phyloP scores from a whole-genome alignment of 2,113 vertebrate genomes.

The Steatornis caripensis region DNA sequence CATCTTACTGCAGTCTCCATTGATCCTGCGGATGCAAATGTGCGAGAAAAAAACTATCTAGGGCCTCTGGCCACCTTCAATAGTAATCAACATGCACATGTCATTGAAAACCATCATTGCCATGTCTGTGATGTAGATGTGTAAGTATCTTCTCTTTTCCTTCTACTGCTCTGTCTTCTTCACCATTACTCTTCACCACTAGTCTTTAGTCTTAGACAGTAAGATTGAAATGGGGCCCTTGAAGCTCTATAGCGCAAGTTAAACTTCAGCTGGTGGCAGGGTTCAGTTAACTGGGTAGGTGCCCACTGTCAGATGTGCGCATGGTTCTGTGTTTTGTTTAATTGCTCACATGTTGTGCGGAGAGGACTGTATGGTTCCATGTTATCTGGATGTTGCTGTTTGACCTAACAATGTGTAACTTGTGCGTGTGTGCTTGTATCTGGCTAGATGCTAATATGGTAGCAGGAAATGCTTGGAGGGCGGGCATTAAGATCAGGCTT shows the following conservation, averaged over 20 bases:
- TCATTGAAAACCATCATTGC: slow-evolving; percentile 97
- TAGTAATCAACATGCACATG: slow-evolving; percentile 86
- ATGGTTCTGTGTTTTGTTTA: neutral
- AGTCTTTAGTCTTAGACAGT: neutral
- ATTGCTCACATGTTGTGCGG: neutral
- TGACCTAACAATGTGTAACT: neutral
- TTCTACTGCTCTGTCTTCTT: neutral
- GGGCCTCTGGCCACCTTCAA: slow-evolving; percentile 85
- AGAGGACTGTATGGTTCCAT: neutral
- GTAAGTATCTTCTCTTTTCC: slow-evolving; percentile 77
- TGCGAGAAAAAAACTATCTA: slow-evolving; percentile 81
- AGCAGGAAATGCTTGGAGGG: neutral
- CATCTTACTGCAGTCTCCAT: slow-evolving; percentile 90
- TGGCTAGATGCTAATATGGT: neutral
- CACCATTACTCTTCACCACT: neutral
- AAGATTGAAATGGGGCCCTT: neutral
- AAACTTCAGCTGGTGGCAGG: neutral
- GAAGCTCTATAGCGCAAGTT: neutral
- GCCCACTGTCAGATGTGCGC: neutral
- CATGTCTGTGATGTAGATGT: slow-evolving; percentile 95
- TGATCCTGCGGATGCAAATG: slow-evolving; percentile 90
- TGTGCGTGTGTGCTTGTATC: neutral
- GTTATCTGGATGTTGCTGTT: neutral
- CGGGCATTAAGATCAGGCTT: neutral
- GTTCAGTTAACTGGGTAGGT: neutral